Percentiles rank a stretch among this genome's conserved stretches.
Evolutionary conservation across 2,113 vertebrate species (phyloP).

Genomic region (Paraplagusia blochii): DNA sequence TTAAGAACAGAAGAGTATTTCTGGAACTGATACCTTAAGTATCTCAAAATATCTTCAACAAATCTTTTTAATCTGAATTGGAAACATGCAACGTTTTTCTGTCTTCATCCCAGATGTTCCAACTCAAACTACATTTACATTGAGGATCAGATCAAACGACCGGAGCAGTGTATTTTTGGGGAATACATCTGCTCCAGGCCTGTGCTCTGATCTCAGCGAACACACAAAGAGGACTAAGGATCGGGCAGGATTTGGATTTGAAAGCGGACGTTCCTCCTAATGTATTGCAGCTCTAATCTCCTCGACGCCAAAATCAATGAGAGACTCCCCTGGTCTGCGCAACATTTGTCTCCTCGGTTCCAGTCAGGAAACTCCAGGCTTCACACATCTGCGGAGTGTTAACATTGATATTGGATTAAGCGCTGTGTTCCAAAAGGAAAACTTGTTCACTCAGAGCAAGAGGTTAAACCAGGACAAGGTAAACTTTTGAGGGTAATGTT

Average conservation of each 20-base stretch:
- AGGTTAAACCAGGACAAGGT: constrained; percentile 33
- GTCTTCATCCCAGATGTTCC: constrained; percentile 13
- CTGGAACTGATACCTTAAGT: too few relatives aligned
- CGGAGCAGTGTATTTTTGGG: constrained; percentile 22
- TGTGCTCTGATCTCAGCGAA: constrained; percentile 31
- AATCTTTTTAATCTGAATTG: constrained; percentile 9
- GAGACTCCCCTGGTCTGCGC: constrained; percentile 54
- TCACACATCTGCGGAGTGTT: constrained; percentile 61
- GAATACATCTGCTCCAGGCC: constrained; percentile 24
- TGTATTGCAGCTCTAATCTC: constrained; percentile 62
- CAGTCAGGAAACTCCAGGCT: constrained; percentile 40
- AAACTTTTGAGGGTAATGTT: too few relatives aligned
- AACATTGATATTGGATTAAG: constrained; percentile 58
- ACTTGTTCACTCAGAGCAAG: neutral
- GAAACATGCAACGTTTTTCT: constrained; percentile 15
- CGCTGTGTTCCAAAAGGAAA: constrained; percentile 33
- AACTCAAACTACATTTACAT: constrained; percentile 4
- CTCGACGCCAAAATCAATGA: constrained; percentile 66
- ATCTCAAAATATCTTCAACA: neutral
- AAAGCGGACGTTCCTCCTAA: constrained; percentile 49
- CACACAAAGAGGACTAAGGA: neutral
- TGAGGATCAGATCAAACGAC: constrained; percentile 25
- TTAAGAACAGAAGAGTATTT: too few relatives aligned
- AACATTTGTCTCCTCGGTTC: constrained; percentile 39
- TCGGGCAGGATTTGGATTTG: constrained; percentile 21